Evolutionary conservation across 2,797 vertebrate genomes (phyloP).

Genomic region (Pelochelys cantorii): DNA sequence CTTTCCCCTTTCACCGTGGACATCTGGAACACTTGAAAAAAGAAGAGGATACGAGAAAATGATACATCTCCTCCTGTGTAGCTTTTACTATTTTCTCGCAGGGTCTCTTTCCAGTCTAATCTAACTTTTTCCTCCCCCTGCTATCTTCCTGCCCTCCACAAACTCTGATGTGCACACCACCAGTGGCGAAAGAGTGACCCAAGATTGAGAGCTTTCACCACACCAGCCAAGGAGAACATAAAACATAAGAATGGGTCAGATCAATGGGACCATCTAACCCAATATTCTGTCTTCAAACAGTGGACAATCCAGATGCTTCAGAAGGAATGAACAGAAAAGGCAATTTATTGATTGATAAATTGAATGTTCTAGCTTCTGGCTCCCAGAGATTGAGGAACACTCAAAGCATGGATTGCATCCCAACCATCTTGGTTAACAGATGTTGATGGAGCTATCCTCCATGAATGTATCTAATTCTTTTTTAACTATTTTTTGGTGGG

Average conservation of each 20-base stretch:
- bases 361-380: background rate
- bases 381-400: background rate
- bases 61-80: background rate
- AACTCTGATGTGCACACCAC: no score
- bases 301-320: background rate
- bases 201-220: background rate
- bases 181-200: no score
- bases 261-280: background rate
- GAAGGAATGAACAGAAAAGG: background rate
- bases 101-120: background rate
- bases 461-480: background rate
- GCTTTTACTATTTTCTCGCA: accelerated
- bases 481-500: background rate
- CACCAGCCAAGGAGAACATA: background rate
- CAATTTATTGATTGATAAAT: background rate
- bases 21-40: background rate
- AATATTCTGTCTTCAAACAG: background rate
- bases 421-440: background rate
- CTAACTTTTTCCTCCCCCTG: background rate
- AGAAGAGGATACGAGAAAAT: background rate
- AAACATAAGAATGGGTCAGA: background rate
- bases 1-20: background rate
- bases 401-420: background rate
- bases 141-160: no score
- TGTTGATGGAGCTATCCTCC: background rate